A percentile compares a stretch with the other conserved stretches of the same genome.
These are phyloP conservation scores for Rhyacophila brunnea DNA, from an alignment of 1,140 invertebrate species.

Conservation along the genomic window DNA sequence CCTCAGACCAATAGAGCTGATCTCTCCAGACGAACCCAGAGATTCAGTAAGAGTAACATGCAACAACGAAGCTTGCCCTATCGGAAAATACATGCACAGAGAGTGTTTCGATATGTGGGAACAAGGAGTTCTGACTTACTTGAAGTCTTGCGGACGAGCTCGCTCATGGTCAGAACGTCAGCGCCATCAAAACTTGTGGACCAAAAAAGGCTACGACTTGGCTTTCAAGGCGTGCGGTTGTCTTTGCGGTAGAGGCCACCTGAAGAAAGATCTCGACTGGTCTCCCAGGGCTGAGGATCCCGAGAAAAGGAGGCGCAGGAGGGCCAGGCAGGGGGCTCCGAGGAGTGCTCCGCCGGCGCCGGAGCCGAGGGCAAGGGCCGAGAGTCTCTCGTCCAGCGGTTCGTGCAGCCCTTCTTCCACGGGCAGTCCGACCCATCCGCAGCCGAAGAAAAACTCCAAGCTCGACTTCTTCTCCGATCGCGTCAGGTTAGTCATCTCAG, in stretches of 20 bases:
- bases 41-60: constrained; percentile 87
- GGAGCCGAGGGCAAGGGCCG: constrained; percentile 65
- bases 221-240: constrained; percentile 88
- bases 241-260: constrained; percentile 84
- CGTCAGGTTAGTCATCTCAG: constrained; percentile 73
- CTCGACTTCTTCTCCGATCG: constrained; percentile 78
- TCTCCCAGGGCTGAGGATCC: constrained; percentile 73
- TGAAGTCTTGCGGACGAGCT: constrained; percentile 86
- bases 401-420: constrained; percentile 52
- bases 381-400: constrained; percentile 67
- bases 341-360: constrained; percentile 58
- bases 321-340: constrained; percentile 67
- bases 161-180: constrained; percentile 93
- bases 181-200: constrained; percentile 93
- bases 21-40: constrained; percentile 68
- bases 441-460: constrained; percentile 71
- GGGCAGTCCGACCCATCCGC: constrained; percentile 52
- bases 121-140: constrained; percentile 78
- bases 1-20: constrained; percentile 58
- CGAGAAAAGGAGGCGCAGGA: constrained; percentile 61
- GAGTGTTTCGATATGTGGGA: constrained; percentile 95
- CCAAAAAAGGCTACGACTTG: constrained; percentile 94
- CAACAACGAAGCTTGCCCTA: constrained; percentile 88
- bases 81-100: constrained; percentile 90
- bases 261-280: constrained; percentile 95